Evolutionary conservation across 2,797 vertebrate genomes (phyloP), one percentile per base, ranked within the genome.

Genomic region (Gambelia wislizenii): DNA sequence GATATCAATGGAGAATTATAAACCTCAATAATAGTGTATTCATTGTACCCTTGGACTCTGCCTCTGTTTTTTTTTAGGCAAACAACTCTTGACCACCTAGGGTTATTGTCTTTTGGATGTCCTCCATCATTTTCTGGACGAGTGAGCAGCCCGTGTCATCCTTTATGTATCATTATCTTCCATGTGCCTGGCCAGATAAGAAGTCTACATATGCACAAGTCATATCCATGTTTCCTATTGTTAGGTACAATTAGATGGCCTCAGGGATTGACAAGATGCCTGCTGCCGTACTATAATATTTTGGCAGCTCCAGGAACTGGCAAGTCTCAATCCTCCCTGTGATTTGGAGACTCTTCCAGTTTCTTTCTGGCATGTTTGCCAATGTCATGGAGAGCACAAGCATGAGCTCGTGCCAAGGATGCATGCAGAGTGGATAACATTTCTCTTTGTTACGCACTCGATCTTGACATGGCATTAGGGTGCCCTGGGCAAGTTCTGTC

Each of bases 391-490:
- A 91, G 92, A 91, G 93, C 86, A 0, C 88, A 54, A 94, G 92
- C 87, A 61, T 78, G 89, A 85, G 87, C 87, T 47, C 69, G 49
- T 94, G 95, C 95, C 95, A 95, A 89, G 82, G 92, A 91, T 95
- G 81, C 92, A 88, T 0, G 91, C 91, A 83, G 92, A 91, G 92
- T 77, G 59, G 90, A 95, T 95, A 94, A 93, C 92, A 91, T 95
- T 94, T 94, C 93, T 13, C 90, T 92, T 96, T 95, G 95, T 94
- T 94, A 86, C 88, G 90, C 91, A 80, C 89, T 93, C 94, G 93
- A 93, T 95, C 94, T 92, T 94, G 94, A 95, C 92, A 91, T 94
- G 75, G 94, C 91, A 84, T 93, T 92, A 93, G 92, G 91, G 91
- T 94, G 94, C 92, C 91, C 93, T 92, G 92, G 94, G 95, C 94